Evolutionary conservation across 2,113 vertebrate species (phyloP).

Genomic region (Phaethornis superciliosus): DNA sequence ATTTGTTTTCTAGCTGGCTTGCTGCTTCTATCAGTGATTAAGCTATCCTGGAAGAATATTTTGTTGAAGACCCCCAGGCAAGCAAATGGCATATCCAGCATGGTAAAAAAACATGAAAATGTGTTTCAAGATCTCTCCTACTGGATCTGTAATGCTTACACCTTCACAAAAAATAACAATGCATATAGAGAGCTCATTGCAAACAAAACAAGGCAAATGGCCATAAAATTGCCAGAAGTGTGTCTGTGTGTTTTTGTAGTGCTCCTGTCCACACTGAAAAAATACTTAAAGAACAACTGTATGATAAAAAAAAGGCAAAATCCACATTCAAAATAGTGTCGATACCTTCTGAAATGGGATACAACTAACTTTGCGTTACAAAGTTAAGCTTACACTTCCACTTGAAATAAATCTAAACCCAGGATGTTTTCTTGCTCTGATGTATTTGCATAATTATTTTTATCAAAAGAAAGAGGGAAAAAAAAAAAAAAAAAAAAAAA

Average conservation of each 20-base stretch:
- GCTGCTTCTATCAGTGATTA: neutral
- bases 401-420: neutral
- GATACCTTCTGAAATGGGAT: neutral
- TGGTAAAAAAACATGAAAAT: neutral
- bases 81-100: neutral
- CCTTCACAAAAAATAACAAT: neutral
- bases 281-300: neutral
- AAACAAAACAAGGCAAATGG: neutral
- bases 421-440: neutral
- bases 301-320: neutral
- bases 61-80: neutral
- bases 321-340: neutral
- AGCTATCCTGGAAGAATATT: neutral
- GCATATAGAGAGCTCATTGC: neutral
- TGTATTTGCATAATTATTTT: neutral
- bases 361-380: neutral
- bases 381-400: neutral
- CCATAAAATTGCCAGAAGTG: neutral
- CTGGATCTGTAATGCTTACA: neutral
- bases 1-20: neutral
- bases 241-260: neutral
- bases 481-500: neutral
- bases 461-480: neutral
- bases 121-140: neutral
- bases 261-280: neutral